Evolutionary conservation across 1,140 invertebrate genomes (phyloP), one percentile per base, ranked within the genome.

Genomic region (Cecropterus lyciades): DNA sequence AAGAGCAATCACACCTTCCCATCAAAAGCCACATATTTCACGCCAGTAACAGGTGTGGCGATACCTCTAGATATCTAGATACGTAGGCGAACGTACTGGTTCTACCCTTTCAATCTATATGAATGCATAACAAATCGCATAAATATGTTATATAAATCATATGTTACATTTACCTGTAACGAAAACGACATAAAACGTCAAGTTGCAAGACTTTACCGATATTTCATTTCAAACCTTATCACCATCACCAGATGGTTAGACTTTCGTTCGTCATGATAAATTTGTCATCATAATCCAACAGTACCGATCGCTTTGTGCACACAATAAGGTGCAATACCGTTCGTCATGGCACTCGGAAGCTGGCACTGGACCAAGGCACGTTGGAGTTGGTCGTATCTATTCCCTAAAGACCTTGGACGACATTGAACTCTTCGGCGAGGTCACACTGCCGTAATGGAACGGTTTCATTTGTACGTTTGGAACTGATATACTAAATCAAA

Each of bases 381-480:
- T 16, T 60, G 49, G 65, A 53, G 52, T 37, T 13, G 60, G 67
- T 59, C 37, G 49, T 68, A 68, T 56, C 76, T 64, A 69, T 46
- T 75, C 69, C 59, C 68, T 64, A 57, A 65, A 68, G 67, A 70
- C 77, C 74, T 77, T 74, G 77, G 60, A 15, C 66, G 74, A 74
- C 70, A 77, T 67, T 79, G 77, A 79, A 76, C 71, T 67, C 56
- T 63, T 65, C 63, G 13, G 33, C 49, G 51, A 53, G 51, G 51
- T 53, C 51, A 30, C 8, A 9, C 6, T 37, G 11, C 33, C 13
- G 40, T 4, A 6, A 43, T 14, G 42, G 16, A 46, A 33, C 37
- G n/a, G 33, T 37, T n/a, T 37, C 10, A 37, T 37, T 37, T 37
- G n/a, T 37, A 30, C 3, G 3, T 30, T 30, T 7, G 3, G 27